These are phyloP conservation scores for Diplosoma virens DNA, from an alignment of 23 tunicate genomes.

Conservation along the genomic window DNA sequence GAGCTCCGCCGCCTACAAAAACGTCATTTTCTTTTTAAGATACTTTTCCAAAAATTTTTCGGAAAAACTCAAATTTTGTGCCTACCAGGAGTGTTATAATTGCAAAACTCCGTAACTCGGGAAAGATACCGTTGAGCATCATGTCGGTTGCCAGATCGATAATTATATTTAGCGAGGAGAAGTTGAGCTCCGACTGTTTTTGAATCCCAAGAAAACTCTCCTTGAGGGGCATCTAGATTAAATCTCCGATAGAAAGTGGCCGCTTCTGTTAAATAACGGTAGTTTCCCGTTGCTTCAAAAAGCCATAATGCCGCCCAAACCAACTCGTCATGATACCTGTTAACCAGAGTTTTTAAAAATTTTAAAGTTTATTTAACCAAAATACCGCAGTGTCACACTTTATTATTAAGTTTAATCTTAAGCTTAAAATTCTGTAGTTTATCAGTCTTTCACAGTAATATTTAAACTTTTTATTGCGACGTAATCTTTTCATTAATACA, in stretches of 20 bases:
- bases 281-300: conserved; percentile 34
- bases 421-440: neutral
- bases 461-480: no score
- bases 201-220: conserved; percentile 46
- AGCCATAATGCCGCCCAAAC: conserved; percentile 59
- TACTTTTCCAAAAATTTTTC: no score
- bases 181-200: conserved; percentile 32
- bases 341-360: no score
- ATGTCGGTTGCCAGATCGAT: conserved; percentile 1
- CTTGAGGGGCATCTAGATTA: neutral
- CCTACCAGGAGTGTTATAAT: conserved; percentile 36
- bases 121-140: conserved; percentile 20
- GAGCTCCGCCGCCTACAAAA: conserved; percentile 27
- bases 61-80: no score
- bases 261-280: conserved; percentile 41
- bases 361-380: no score
- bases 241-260: neutral
- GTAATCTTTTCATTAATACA: no score
- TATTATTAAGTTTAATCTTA: no score
- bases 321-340: conserved; percentile 40
- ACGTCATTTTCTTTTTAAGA: neutral
- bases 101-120: conserved; percentile 29
- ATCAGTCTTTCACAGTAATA: no score
- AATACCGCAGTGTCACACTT: no score
- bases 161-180: conserved; percentile 9